Evolutionary conservation across 1,140 invertebrate genomes (phyloP), one percentile per base, ranked within the genome.

Genomic region (Drosophila seguyi): DNA sequence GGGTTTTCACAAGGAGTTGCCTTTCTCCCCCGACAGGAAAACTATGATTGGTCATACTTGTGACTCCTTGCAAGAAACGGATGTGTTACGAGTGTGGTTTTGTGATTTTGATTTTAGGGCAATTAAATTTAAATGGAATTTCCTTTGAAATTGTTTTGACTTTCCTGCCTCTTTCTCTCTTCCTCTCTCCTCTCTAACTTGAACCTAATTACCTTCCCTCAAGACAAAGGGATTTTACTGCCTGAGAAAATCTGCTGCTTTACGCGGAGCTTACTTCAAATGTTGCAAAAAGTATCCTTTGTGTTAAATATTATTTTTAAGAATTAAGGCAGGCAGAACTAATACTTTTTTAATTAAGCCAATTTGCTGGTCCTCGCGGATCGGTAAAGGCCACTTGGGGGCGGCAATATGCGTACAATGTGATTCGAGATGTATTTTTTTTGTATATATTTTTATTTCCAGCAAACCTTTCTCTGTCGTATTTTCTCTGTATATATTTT

Each of bases 371-470:
- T 25, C 16, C 44, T 55, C 57, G 25, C 16, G 42, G 16, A n/a
- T 55, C 52, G n/a, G 52, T n/a, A 56, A 41, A 61, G 57, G 41
- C 36, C 81, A 74, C 80, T 90, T 65, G 27, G 66, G 55, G 55
- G 52, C 65, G 42, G 68, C 56, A 65, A 87, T 75, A 81, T 88
- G 81, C 74, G 81, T 88, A 90, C 76, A 90, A 81, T 78, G 67
- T 48, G 62, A 66, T 77, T 88, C 61, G 72, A 71, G 61, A 83
- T 59, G 2, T 25, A 25, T 25, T 25, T 77, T 50, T 45, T 13
- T 20, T 41, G 4, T n/a, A 18, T 20, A 45, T 20, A 25, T 34
- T 61, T 66, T 59, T 34, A 16, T 41, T 38, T 22, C 20, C 48
- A 22, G 20, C 44, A 29, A 47, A 60, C 69, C 34, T 62, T 34